A percentile compares a stretch with the other conserved stretches of the same genome.
phyloP scores from a whole-genome alignment of 2,888 invertebrate genomes.

The Didymodactylos carnosus region DNA sequence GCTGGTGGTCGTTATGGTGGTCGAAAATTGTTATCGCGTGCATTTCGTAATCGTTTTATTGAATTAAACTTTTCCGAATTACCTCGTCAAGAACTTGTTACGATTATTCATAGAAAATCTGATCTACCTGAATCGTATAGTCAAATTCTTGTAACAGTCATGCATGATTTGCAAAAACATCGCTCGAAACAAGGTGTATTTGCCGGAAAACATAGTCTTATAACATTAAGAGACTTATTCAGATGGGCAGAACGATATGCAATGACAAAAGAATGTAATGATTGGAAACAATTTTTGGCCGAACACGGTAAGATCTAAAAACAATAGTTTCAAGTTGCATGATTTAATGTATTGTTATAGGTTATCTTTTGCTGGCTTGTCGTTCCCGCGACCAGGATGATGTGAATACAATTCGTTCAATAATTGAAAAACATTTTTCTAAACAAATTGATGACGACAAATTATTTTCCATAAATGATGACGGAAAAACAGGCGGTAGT shows the following conservation, averaged over 20 bases:
- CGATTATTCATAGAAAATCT: slow-evolving; percentile 68
- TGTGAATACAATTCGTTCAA: slow-evolving; percentile 48
- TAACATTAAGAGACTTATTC: slow-evolving; percentile 79
- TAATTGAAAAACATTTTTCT: slow-evolving; percentile 46
- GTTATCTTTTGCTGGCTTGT: slow-evolving; percentile 75
- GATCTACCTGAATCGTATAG: slow-evolving; percentile 65
- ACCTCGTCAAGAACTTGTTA: slow-evolving; percentile 60
- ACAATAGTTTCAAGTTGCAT: too few species aligned
- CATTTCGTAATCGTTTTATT: slow-evolving; percentile 88
- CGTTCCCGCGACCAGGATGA: slow-evolving; percentile 69
- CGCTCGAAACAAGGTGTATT: slow-evolving; percentile 67
- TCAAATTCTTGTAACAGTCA: slow-evolving; percentile 68
- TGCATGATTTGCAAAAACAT: slow-evolving; percentile 61
- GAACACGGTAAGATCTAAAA: too few species aligned
- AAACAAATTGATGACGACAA: slow-evolving; percentile 39
- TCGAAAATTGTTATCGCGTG: slow-evolving; percentile 67
- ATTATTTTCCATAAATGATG: too few species aligned
- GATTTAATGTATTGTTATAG: too few species aligned
- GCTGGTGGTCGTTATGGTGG: slow-evolving; percentile 74
- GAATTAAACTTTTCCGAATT: slow-evolving; percentile 90
- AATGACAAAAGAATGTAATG: slow-evolving; percentile 39
- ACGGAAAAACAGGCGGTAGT: not conserved
- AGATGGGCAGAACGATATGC: slow-evolving; percentile 78
- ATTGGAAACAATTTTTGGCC: slow-evolving; percentile 88
- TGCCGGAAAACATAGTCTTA: slow-evolving; percentile 69